Conservation (phyloP, 1,140 invertebrate species). For the Drosophila miranda region DNA sequence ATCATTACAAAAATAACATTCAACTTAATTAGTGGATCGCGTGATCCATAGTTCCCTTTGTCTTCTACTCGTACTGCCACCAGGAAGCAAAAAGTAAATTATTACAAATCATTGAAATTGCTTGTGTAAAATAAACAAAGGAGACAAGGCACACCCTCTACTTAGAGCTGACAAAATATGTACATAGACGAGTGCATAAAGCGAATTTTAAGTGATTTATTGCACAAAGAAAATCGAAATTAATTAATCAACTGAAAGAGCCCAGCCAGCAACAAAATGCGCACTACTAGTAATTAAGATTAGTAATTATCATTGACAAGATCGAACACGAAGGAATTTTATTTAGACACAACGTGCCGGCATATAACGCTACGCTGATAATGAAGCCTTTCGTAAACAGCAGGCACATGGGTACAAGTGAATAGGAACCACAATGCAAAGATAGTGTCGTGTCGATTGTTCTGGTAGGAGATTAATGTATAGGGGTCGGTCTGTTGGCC, state of each 20-base stretch:
- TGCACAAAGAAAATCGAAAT: slow-evolving; percentile 50
- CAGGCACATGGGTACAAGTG: slow-evolving; percentile 5
- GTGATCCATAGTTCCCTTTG: slow-evolving; percentile 20
- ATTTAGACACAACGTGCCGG: slow-evolving; percentile 33
- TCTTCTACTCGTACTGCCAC: slow-evolving; percentile 28
- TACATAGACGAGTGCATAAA: slow-evolving; percentile 40
- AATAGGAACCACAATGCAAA: not conserved
- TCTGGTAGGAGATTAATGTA: slow-evolving; percentile 7
- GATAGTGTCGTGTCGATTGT: slow-evolving; percentile 1
- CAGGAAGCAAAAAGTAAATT: slow-evolving; percentile 31
- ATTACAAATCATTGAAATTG: slow-evolving; percentile 37
- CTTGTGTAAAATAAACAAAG: slow-evolving; percentile 33
- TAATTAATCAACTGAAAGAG: slow-evolving; percentile 54
- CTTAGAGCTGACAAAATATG: slow-evolving; percentile 12
- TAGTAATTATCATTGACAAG: slow-evolving; percentile 43
- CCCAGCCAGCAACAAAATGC: slow-evolving; percentile 25
- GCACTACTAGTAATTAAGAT: slow-evolving; percentile 38
- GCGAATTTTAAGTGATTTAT: slow-evolving; percentile 40
- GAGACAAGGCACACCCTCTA: slow-evolving; percentile 13
- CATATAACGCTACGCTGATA: not conserved
- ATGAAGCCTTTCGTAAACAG: too few species aligned
- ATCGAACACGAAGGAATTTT: not conserved
- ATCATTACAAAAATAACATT: not conserved
- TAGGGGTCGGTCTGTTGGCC: too few species aligned
- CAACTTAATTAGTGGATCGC: slow-evolving; percentile 13